Evolutionary conservation across 2,113 vertebrate species (phyloP).

Genomic region (Meleagris gallopavo): DNA sequence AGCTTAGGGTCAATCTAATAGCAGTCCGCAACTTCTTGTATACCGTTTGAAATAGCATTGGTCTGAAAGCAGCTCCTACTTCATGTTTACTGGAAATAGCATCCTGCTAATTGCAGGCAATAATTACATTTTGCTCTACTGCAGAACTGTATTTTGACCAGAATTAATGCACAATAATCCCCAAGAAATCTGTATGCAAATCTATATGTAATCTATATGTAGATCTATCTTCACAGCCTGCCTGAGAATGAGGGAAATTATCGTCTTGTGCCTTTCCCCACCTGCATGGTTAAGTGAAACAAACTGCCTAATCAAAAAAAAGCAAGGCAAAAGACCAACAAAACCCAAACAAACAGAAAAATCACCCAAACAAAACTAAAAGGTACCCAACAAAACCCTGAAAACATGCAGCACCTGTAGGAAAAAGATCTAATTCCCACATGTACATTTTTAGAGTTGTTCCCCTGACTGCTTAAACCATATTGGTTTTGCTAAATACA

Average conservation of each 20-base stretch:
- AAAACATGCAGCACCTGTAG: neutral
- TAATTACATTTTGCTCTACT: neutral
- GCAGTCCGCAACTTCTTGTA: neutral
- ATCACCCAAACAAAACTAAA: neutral
- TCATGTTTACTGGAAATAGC: neutral
- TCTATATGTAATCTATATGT: neutral
- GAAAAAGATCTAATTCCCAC: neutral
- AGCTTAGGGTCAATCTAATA: neutral
- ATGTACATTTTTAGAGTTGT: neutral
- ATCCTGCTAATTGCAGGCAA: neutral
- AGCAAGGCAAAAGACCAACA: neutral
- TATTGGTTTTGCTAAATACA: neutral
- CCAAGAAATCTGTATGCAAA: neutral
- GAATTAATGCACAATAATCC: neutral
- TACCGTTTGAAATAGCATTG: neutral
- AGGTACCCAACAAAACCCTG: neutral
- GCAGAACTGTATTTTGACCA: neutral
- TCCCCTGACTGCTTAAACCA: neutral
- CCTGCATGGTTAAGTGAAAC: neutral
- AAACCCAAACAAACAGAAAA: neutral
- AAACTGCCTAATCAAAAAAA: neutral
- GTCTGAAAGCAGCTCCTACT: neutral
- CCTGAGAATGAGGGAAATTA: neutral
- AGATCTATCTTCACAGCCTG: neutral
- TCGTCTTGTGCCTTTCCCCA: neutral